These are phyloP conservation scores for Pseudolaguvia tuberculata DNA, from an alignment of 2,113 vertebrate genomes.

Conservation along the genomic window DNA sequence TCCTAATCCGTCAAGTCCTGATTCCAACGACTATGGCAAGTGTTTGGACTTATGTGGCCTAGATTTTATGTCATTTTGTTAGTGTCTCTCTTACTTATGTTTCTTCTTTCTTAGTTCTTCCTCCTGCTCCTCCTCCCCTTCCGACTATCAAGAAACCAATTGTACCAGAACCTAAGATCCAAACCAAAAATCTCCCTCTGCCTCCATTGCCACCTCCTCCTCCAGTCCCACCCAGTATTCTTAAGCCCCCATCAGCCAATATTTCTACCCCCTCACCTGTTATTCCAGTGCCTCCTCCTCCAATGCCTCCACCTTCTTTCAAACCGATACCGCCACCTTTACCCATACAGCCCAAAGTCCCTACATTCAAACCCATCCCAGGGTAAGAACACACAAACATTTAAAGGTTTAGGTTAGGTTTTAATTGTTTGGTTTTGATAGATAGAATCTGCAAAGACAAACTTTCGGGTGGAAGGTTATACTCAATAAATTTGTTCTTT, in stretches of 20 bases:
- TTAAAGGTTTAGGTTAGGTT: neutral
- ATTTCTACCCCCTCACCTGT: constrained; percentile 12
- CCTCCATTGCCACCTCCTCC: constrained; percentile 44
- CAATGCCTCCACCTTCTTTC: constrained; percentile 43
- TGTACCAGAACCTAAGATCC: constrained; percentile 32
- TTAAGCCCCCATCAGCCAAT: constrained; percentile 22
- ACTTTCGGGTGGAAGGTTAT: neutral
- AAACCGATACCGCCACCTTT: constrained; percentile 32
- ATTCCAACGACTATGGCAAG: constrained; percentile 62
- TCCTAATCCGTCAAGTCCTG: constrained; percentile 74
- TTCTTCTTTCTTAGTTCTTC: constrained; percentile 54
- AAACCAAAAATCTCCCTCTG: constrained; percentile 46
- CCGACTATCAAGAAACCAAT: constrained; percentile 48
- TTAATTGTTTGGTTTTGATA: neutral
- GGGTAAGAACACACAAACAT: constrained; percentile 43
- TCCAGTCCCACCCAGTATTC: neutral
- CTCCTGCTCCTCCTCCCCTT: constrained; percentile 40
- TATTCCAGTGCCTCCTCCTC: constrained; percentile 12
- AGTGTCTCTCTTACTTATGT: neutral
- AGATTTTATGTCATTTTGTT: no score
- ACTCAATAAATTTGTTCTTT: neutral
- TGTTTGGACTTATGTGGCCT: neutral
- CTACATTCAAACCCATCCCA: constrained; percentile 34
- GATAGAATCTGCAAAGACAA: neutral
- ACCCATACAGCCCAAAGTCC: constrained; percentile 25